Evolutionary conservation across 2,888 invertebrate genomes (phyloP), one percentile per base, ranked within the genome.

Genomic region (Cephus pygmeus): DNA sequence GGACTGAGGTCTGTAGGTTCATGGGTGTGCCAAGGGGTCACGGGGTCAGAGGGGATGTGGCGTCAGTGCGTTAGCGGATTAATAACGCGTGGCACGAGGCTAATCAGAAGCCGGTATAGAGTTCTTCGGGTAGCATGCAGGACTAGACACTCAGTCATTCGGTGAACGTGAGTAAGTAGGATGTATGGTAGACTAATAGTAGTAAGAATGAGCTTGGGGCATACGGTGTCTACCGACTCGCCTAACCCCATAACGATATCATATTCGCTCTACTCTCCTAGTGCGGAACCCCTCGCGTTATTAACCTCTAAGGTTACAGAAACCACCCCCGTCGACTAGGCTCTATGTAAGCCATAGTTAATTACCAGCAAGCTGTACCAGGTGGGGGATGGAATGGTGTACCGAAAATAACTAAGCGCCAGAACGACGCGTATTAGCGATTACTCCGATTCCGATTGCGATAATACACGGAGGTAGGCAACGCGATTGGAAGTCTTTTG

Each of bases 271-370:
- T 76, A 56, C 78, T 77, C 74, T 34, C 56, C 23, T 23, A 56
- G 56, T 56, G 56, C 56, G 56, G 33, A 71, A 71, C 84, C 82
- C 81, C 78, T 77, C 82, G 86, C 90, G 88, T 91, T 90, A 90
- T 91, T 90, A 91, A 90, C 88, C 89, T 90, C 88, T 91, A 89
- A 89, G 88, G 90, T 91, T 91, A 90, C 91, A 86, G 80, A 84
- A 87, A 35, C 75, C 85, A 86, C 89, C 89, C 88, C 86, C 84
- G 81, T 56, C 56, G 80, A 78, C 76, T 75, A 75, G 34, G 75
- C 83, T 81, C 82, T 85, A 84, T 85, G 80, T 87, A 87, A 88
- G 86, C 88, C 86, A 82, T 84, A 85, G 85, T 87, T 88, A 89
- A 89, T 89, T 89, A 87, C 89, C 87, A 83, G 84, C 85, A 86